A percentile compares a stretch with the other conserved stretches of the same genome.
These are phyloP conservation scores for Loxodonta africana DNA, from an alignment of 2,113 vertebrate species.

Conservation along the genomic window DNA sequence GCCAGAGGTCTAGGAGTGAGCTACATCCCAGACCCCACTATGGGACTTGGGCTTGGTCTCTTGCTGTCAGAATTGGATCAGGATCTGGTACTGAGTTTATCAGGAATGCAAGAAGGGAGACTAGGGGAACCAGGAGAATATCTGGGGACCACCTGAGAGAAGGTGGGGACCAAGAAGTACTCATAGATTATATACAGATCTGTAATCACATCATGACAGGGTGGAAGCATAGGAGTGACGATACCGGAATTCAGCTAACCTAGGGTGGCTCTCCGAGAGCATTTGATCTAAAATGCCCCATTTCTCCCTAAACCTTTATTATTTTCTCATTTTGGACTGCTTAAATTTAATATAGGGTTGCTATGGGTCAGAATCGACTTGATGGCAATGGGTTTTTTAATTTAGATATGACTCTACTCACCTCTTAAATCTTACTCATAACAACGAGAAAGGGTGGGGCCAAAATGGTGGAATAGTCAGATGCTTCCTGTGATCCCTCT, in stretches of 20 bases:
- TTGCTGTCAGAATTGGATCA: background rate
- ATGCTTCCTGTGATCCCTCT: too few relatives aligned
- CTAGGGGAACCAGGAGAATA: background rate
- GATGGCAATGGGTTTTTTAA: background rate
- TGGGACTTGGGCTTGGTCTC: background rate
- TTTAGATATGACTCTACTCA: background rate
- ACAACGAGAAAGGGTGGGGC: background rate
- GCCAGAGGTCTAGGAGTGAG: background rate
- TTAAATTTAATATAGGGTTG: too few relatives aligned
- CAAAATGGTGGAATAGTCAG: too few relatives aligned
- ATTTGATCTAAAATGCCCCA: background rate
- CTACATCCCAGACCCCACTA: background rate
- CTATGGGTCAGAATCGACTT: too few relatives aligned
- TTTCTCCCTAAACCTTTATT: background rate
- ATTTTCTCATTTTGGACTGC: background rate
- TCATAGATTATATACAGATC: background rate
- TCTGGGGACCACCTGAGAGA: background rate
- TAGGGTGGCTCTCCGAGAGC: background rate
- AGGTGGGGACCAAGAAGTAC: background rate
- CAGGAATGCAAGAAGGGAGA: background rate
- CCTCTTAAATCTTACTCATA: conserved; percentile 25
- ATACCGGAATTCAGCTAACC: background rate
- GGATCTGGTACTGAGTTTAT: background rate
- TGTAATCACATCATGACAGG: background rate
- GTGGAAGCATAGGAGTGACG: background rate